Evolutionary conservation across 1,140 invertebrate species (phyloP), one percentile per base, ranked within the genome.

Genomic region (Tetranychus cinnabarinus): DNA sequence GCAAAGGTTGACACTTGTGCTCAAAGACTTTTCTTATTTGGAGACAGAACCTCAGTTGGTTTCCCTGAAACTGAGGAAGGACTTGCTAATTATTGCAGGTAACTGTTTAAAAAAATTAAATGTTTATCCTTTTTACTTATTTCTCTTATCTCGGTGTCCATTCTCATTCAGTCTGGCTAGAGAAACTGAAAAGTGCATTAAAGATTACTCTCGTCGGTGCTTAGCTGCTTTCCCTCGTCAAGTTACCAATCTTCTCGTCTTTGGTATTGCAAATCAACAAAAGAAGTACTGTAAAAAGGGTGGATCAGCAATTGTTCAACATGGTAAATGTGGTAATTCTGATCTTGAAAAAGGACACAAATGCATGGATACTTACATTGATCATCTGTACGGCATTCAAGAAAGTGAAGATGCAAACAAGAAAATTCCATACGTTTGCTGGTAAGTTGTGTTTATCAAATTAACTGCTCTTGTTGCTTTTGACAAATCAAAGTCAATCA

Each of bases 201-300:
- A 57, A 8, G 56, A 47, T 13, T 62, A 62, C 42, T 55, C 61
- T 3, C 35, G 45, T 2, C 5, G 56, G 23, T 62, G 61, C 52
- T 52, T 62, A 15, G 39, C 39, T 10, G 39, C 58, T 23, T 62
- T 62, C 48, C 61, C 61, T 23, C 39, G 45, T 57, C 61, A 62
- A 52, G 61, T 62, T 3, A 62, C 61, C 1, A 45, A 31, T 31
- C 42, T 62, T 15, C 42, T 62, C 4, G 57, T 62, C 39, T 62
- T 45, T 42, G 61, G 61, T 12, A 50, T 62, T 1, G 39, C 39
- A 6, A 35, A 56, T 33, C 33, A 58, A 33, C 58, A 62, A 47
- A 31, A 52, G 36, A 42, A 62, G 2, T 62, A 58, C 34, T 62
- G 61, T 47, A 58, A 34, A 8, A 62, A 42, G 35, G 55, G 55